Percentiles rank a stretch among this genome's conserved stretches.
Evolutionary conservation across 2,888 invertebrate genomes (phyloP).

Genomic region (Adineta ricciae): DNA sequence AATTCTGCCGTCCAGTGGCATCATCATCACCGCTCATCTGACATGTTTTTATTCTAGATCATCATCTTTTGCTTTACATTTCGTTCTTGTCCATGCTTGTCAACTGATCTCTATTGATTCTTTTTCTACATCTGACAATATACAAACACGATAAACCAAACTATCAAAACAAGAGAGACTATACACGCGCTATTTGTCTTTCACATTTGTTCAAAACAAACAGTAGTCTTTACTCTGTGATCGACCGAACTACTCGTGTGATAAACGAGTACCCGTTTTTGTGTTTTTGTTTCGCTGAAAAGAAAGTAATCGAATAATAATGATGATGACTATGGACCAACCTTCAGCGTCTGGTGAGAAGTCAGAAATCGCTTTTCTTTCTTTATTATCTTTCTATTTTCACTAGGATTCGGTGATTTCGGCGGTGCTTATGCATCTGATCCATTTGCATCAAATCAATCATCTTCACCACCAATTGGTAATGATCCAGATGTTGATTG

Average conservation of each 20-base stretch:
- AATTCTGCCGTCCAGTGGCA: background rate
- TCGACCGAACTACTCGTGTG: background rate
- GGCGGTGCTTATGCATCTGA: background rate
- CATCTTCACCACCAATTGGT: background rate
- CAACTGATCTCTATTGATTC: background rate
- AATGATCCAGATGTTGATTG: background rate
- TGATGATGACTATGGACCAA: constrained; percentile 7
- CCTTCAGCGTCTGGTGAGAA: background rate
- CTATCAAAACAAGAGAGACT: too few relatives aligned
- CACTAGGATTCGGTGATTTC: background rate
- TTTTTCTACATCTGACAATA: background rate
- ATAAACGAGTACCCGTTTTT: background rate
- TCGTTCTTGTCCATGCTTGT: constrained; percentile 8
- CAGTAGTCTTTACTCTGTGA: constrained; percentile 9
- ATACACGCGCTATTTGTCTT: background rate
- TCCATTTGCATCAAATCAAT: background rate
- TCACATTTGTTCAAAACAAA: constrained; percentile 15
- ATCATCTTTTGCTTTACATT: background rate
- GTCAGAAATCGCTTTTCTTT: background rate
- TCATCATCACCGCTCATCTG: background rate
- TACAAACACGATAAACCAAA: background rate
- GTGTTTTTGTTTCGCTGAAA: background rate
- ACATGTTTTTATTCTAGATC: background rate
- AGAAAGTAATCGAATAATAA: background rate
- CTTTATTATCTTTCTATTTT: background rate